phyloP scores from a whole-genome alignment of 2,888 invertebrate genomes.

The Apodemia hepburni region DNA sequence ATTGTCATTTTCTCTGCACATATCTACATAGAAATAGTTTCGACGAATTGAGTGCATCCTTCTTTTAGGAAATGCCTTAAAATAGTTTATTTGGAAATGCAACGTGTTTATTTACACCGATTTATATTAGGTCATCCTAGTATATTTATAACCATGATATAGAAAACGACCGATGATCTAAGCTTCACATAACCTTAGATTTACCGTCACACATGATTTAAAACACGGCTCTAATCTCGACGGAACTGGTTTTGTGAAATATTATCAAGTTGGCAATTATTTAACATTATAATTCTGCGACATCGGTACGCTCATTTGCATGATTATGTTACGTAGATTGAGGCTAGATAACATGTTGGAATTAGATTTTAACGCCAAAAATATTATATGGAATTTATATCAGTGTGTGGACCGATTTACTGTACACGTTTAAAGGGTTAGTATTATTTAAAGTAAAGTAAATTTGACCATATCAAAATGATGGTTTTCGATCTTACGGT shows the following conservation, averaged over 20 bases:
- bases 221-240: constrained; percentile 1
- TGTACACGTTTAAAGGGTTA: too few relatives aligned
- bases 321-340: too few relatives aligned
- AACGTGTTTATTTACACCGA: constrained; percentile 36
- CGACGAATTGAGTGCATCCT: too few relatives aligned
- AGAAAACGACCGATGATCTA: constrained; percentile 45
- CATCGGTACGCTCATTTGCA: neutral
- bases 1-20: too few relatives aligned
- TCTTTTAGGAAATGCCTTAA: neutral
- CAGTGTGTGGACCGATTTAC: too few relatives aligned
- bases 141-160: constrained; percentile 60
- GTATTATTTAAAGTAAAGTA: too few relatives aligned
- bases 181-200: constrained; percentile 32
- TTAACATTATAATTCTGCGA: constrained; percentile 4
- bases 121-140: constrained; percentile 46
- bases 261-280: constrained; percentile 12
- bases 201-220: constrained; percentile 19
- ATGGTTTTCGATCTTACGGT: too few relatives aligned
- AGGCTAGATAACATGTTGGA: too few relatives aligned
- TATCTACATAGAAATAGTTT: too few relatives aligned
- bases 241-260: constrained; percentile 3
- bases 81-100: neutral
- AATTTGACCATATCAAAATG: too few relatives aligned
- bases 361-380: too few relatives aligned
- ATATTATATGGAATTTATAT: too few relatives aligned